These are phyloP conservation scores for Hirtodrosophila duncani DNA, from an alignment of 2,888 invertebrate genomes.

Conservation along the genomic window DNA sequence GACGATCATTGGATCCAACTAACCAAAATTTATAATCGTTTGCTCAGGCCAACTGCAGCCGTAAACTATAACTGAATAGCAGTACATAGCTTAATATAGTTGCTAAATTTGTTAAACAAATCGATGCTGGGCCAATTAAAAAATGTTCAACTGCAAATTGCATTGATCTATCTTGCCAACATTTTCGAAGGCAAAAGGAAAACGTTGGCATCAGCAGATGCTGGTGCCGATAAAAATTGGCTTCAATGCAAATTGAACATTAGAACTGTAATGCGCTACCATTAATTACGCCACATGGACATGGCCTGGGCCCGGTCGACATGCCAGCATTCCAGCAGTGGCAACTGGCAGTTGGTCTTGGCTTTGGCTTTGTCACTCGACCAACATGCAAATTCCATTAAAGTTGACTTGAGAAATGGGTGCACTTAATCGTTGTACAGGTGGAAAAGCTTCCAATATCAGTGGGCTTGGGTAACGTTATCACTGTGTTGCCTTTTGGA, in stretches of 20 bases:
- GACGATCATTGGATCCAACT: no score
- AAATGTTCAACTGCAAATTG: no score
- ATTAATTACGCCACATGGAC: background rate
- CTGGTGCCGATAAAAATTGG: conserved; percentile 12
- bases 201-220: background rate
- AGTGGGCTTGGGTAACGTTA: background rate
- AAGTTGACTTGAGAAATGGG: background rate
- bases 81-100: no score
- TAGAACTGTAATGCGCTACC: conserved; percentile 4
- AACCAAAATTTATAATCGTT: no score
- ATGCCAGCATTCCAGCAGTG: background rate
- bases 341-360: background rate
- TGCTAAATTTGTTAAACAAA: no score
- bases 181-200: background rate
- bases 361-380: no score
- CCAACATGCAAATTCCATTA: conserved; percentile 11
- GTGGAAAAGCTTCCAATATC: background rate
- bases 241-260: conserved; percentile 13
- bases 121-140: no score
- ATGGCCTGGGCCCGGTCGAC: background rate
- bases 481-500: no score
- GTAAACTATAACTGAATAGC: no score
- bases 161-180: no score
- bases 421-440: background rate
- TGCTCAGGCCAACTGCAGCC: no score